Evolutionary conservation across 1,140 invertebrate genomes (phyloP).

Genomic region (Diabrotica virgifera): DNA sequence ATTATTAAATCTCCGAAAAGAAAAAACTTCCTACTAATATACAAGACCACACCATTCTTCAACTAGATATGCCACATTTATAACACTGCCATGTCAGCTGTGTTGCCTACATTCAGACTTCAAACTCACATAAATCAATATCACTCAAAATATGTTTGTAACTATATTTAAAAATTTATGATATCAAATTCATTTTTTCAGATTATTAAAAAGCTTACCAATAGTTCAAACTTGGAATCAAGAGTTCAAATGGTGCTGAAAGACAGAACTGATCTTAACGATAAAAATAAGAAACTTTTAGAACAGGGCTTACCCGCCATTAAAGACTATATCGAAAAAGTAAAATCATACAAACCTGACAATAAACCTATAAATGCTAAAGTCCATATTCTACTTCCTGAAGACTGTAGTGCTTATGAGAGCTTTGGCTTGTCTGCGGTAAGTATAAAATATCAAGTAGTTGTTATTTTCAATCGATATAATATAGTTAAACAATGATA

Average conservation of each 20-base stretch:
- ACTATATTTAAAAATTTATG: too few species aligned
- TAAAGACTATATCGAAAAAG: slow-evolving; percentile 29
- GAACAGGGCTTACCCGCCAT: slow-evolving; percentile 32
- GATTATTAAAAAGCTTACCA: slow-evolving; percentile 33
- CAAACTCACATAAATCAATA: too few species aligned
- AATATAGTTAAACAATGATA: too few species aligned
- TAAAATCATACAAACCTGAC: slow-evolving; percentile 29
- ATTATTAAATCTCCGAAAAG: too few species aligned
- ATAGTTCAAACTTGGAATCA: slow-evolving; percentile 25
- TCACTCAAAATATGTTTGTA: too few species aligned
- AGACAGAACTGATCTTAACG: slow-evolving; percentile 21
- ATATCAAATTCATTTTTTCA: slow-evolving; percentile 11
- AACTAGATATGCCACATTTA: too few species aligned
- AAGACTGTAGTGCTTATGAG: slow-evolving; percentile 42
- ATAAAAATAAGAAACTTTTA: slow-evolving; percentile 27
- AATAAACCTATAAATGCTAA: slow-evolving; percentile 34
- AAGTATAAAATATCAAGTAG: slow-evolving; percentile 17
- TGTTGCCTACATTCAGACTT: too few species aligned
- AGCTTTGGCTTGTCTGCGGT: slow-evolving; percentile 40
- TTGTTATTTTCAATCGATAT: too few species aligned
- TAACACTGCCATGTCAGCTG: too few species aligned
- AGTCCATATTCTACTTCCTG: slow-evolving; percentile 39
- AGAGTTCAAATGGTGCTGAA: slow-evolving; percentile 31
- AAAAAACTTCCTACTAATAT: too few species aligned
- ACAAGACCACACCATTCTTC: too few species aligned